Percentiles rank a stretch among this genome's conserved stretches.
These are phyloP conservation scores for Suncus etruscus DNA, from an alignment of 2,113 vertebrate genomes.

Conservation along the genomic window DNA sequence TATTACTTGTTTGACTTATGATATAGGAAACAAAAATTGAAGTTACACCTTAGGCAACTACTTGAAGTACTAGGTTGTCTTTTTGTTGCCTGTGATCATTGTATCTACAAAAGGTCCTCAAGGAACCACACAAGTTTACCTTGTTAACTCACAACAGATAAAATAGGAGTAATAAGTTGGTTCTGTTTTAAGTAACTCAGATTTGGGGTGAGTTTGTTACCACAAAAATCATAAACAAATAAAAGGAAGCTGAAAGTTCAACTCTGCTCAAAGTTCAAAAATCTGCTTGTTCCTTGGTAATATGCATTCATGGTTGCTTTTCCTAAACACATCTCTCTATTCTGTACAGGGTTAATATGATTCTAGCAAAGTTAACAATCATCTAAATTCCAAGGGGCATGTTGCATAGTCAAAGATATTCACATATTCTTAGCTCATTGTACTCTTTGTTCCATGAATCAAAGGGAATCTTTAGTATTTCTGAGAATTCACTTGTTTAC, in stretches of 20 bases:
- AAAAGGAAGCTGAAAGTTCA: not conserved
- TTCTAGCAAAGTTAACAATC: too few species aligned
- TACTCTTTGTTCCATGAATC: not conserved
- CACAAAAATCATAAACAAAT: too few species aligned
- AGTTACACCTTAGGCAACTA: not conserved
- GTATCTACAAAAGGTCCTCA: not conserved
- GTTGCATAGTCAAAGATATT: too few species aligned
- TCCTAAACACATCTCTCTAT: not conserved
- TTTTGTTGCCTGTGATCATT: not conserved
- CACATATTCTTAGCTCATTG: too few species aligned
- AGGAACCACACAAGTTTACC: not conserved
- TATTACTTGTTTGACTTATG: not conserved
- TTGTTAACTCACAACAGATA: not conserved
- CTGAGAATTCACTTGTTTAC: not conserved
- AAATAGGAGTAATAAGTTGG: not conserved
- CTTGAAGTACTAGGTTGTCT: constrained; percentile 8
- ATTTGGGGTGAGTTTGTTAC: not conserved
- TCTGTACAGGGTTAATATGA: too few species aligned
- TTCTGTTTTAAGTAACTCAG: constrained; percentile 13
- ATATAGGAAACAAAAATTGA: constrained; percentile 3
- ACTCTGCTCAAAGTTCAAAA: not conserved
- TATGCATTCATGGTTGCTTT: not conserved
- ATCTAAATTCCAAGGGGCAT: too few species aligned
- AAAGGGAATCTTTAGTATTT: not conserved
- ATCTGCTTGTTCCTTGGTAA: not conserved